Base-by-base conservation (phyloP, 2,113 vertebrate species). In the Scomber colias region DNA sequence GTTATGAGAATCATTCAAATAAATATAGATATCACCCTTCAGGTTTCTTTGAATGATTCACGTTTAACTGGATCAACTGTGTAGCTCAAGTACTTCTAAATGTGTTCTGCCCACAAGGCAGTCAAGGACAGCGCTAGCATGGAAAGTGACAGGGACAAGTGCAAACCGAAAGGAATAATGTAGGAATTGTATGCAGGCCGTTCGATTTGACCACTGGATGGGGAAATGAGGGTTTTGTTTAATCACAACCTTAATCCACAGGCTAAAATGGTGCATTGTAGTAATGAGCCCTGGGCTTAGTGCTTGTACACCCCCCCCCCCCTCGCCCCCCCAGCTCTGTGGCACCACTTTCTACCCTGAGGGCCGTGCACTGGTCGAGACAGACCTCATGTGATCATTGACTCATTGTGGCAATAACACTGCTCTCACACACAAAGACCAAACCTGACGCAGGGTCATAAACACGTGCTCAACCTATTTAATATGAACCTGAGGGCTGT, bases 231-330 rank as follows among this genome's bases (percentile, higher is more conserved):
- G 85, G 81, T 91, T 77, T 60, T 68, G 63, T 88, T 87, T 85
- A 79, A 85, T 85, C 73, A 71, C 80, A 77, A 21, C 44, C 67
- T 49, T 86, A 87, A 89, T 89, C 86, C 84, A 48, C 30, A 2
- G 40, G 63, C 74, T 79, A 79, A 55, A 83, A 87, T 50, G 55
- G 56, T 48, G 48, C 79, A 92, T 87, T 90, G 91, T 92, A 77
- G 71, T 66, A 77, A 62, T 85, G 80, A 90, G 85, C 81, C 75
- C 48, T 3, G 13, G 78, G 87, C 63, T 90, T 92, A 91, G 64
- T 45, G 65, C 56, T 49, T 30, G 13, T 56, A 71, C 48, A 53
- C 62, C 61, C 24, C 21, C 21, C 21, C 21, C 21, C 21, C 21
- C 21, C 1, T 1, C 21, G 21, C 24, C 24, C 24, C 24, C 44